Base-by-base conservation (phyloP, 2,113 vertebrate genomes). In the Perca flavescens region DNA sequence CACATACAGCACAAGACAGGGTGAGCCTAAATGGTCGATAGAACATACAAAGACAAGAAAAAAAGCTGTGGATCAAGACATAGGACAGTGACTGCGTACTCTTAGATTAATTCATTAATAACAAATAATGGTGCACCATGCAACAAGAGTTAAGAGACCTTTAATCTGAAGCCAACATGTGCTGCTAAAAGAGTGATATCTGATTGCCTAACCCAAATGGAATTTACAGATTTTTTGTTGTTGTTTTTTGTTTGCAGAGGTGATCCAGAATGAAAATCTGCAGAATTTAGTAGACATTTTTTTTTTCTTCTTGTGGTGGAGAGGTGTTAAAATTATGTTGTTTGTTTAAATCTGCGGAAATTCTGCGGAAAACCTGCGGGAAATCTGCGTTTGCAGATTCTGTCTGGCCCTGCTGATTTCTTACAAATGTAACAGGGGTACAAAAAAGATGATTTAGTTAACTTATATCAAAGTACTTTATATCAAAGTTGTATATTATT, bases 31-130 rank as follows among this genome's bases (percentile, higher is more conserved):
- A 74, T 68, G 47, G 40, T 83, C 63, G 79, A 22, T 91, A 86
- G 80, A 79, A 91, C 91, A 94, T 91, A 95, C 93, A 96, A 82
- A 88, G 91, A 94, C 87, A 93, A 94, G 40, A 94, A 92, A 94
- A 88, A 94, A 88, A 95, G 92, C 90, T 82, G 92, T 94, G 94
- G 93, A 94, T 91, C 86, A 69, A 93, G 89, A 96, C 92, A 95
- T 88, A 95, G 91, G 93, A 94, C 94, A 93, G 91, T 86, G 93
- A 90, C 86, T 86, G 88, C 87, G 56, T 89, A 36, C 64, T 78
- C 74, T 74, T 12, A 40, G 12, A 65, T 52, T 65, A 19, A 64
- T 53, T 63, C 3, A 31, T 40, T 13, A 74, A 31, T 6, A 60
- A 63, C 10, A 5, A 74, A 62, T 78, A 63, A 79, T 16, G 50